Conservation (phyloP, 2,113 vertebrate genomes). For the Poecilia latipinna region DNA sequence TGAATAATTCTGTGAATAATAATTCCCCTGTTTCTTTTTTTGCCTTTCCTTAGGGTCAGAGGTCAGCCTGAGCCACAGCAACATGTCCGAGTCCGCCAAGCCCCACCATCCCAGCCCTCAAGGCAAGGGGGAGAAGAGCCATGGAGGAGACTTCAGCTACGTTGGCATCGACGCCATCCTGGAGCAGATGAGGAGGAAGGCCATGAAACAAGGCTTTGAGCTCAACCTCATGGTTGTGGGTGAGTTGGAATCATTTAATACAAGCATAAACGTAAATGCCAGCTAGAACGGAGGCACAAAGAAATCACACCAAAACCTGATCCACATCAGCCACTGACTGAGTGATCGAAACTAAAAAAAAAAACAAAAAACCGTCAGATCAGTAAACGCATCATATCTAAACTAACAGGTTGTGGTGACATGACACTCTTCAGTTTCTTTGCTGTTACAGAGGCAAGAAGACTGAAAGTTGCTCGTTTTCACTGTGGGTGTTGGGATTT, state of each 20-base stretch:
- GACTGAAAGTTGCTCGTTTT: neutral
- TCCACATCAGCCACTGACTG: too few relatives aligned
- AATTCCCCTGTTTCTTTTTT: neutral
- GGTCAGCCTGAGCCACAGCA: conserved; percentile 77
- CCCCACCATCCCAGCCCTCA: conserved; percentile 70
- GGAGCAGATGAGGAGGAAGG: conserved; percentile 98
- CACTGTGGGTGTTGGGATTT: neutral
- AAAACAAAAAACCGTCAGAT: too few relatives aligned
- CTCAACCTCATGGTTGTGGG: conserved; percentile 99
- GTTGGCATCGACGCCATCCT: conserved; percentile 97
- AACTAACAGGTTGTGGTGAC: neutral
- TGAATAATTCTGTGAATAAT: neutral
- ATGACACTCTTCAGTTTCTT: too few relatives aligned
- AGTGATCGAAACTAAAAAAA: too few relatives aligned
- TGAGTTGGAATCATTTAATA: conserved; percentile 70
- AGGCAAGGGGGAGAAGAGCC: conserved; percentile 82
- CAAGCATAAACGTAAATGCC: too few relatives aligned
- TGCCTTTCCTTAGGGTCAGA: conserved; percentile 73
- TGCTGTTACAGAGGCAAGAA: neutral
- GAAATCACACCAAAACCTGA: neutral
- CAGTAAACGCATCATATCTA: neutral
- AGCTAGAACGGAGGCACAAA: neutral
- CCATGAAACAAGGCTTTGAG: conserved; percentile 98
- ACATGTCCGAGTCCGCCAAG: conserved; percentile 89
- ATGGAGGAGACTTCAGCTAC: conserved; percentile 86